These are phyloP conservation scores for Drosophila acutilabella DNA, from an alignment of 2,888 invertebrate genomes.

Conservation along the genomic window DNA sequence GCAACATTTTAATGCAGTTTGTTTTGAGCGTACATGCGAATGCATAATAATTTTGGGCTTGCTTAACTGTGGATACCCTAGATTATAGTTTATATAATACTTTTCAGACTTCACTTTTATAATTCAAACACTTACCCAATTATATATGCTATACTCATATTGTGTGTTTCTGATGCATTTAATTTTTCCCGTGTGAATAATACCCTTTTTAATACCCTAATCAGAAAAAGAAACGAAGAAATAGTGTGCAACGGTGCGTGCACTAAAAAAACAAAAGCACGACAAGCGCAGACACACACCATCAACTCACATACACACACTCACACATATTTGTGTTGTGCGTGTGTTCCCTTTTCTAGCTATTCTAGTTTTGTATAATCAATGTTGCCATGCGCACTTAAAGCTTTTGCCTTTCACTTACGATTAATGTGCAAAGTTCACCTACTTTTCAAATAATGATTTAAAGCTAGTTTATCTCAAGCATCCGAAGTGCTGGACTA, in stretches of 20 bases:
- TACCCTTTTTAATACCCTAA: not conserved
- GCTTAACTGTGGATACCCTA: not conserved
- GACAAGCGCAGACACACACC: not conserved
- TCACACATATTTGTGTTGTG: conserved; percentile 15
- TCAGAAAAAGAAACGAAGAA: not conserved
- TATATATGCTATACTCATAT: no score
- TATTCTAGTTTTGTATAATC: conserved; percentile 57
- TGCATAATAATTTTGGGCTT: not conserved
- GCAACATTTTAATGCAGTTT: conserved; percentile 55
- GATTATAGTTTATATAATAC: no score
- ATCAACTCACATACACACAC: not conserved
- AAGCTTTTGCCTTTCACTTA: conserved; percentile 26
- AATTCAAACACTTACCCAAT: no score
- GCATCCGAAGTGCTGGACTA: not conserved
- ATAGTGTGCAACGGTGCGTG: conserved; percentile 32
- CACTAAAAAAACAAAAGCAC: conserved; percentile 15
- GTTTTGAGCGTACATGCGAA: conserved; percentile 9
- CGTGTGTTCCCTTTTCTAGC: conserved; percentile 39
- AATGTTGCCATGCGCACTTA: conserved; percentile 59
- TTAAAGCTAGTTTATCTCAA: not conserved
- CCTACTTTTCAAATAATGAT: not conserved
- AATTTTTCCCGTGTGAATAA: not conserved
- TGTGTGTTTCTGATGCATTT: not conserved
- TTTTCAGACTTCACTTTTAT: no score
- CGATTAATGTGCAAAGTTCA: conserved; percentile 2